These are phyloP conservation scores for Malacoctenus gilli DNA, from an alignment of 2,797 vertebrate genomes.

Conservation along the genomic window DNA sequence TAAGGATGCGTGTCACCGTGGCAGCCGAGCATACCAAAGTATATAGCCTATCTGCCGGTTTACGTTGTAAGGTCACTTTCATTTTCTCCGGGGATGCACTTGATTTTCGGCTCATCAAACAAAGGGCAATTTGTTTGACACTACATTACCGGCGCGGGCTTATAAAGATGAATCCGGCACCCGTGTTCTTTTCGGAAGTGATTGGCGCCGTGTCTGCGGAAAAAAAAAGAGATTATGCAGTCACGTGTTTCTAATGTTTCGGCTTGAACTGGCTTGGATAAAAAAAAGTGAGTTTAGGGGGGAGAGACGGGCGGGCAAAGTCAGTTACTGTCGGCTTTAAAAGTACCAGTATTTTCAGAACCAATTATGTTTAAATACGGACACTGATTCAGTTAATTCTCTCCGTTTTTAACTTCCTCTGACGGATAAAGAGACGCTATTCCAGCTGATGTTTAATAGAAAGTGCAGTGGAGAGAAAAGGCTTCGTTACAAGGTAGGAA, in stretches of 20 bases:
- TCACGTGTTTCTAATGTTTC: no score
- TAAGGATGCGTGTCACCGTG: constrained; percentile 57
- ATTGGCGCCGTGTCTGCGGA: no score
- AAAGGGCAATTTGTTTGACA: not conserved
- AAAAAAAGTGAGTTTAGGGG: no score
- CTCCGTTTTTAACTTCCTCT: not conserved
- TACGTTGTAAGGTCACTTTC: constrained; percentile 64
- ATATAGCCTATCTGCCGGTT: constrained; percentile 44
- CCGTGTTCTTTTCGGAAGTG: no score
- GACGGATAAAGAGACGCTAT: no score
- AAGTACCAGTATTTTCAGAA: no score
- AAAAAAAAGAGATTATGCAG: no score
- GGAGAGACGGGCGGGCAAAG: no score
- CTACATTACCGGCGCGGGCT: constrained; percentile 4
- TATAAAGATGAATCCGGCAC: not conserved
- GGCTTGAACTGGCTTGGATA: no score
- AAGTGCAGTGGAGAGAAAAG: not conserved
- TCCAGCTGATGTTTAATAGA: not conserved
- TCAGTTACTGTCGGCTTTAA: no score
- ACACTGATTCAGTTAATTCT: not conserved
- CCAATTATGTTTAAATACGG: no score
- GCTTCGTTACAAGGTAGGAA: not conserved
- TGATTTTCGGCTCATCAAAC: constrained; percentile 55
- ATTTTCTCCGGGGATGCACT: constrained; percentile 39
- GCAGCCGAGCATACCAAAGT: constrained; percentile 45